Base-by-base conservation (phyloP, 92 coral and sea anemone genomes). In the Porites rus region DNA sequence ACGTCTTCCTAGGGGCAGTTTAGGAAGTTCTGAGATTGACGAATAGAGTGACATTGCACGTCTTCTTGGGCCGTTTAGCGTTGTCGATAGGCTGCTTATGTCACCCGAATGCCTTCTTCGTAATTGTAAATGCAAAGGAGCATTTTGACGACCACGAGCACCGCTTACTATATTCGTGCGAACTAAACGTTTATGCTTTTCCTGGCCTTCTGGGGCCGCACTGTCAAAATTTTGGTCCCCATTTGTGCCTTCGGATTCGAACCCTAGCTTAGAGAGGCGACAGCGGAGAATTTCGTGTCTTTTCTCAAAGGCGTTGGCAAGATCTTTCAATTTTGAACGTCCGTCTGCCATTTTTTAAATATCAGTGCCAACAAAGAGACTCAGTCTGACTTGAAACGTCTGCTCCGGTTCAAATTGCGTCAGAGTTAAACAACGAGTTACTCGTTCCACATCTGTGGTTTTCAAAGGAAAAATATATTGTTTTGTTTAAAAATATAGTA, bases 81-180 rank as follows among this genome's bases (percentile, higher is more conserved):
- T 60, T 52, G 84, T 14, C 51, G 51, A 61, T 61, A 6, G 16
- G 77, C 51, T 73, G 12, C 3, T 7, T 22, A 54, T 10, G 5
- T 58, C 85, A 56, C 54, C 76, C 18, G 85, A 69, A 53, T 54
- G n/a, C 6, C 14, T 31, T 69, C 85, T 58, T 2, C 9, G 68
- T 21, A 69, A 51, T n/a, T 54, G 69, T 25, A 56, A 59, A 69
- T 70, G 85, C 17, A 18, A 10, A 7, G 18, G 31, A 22, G 19
- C 18, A 63, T 19, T 78, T 38, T 19, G 59, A 22, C 28, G 51
- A 38, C 46, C 6, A 24, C 14, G 62, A 18, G 10, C 17, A 11
- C 0, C 6, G 85, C 76, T 51, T 10, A 11, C 5, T 38, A 38
- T 38, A 25, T 4, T 6, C 54, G 13, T 69, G 31, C n/a, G 7